Conservation (phyloP, 2,797 vertebrate species). For the Trachurus trachurus region DNA sequence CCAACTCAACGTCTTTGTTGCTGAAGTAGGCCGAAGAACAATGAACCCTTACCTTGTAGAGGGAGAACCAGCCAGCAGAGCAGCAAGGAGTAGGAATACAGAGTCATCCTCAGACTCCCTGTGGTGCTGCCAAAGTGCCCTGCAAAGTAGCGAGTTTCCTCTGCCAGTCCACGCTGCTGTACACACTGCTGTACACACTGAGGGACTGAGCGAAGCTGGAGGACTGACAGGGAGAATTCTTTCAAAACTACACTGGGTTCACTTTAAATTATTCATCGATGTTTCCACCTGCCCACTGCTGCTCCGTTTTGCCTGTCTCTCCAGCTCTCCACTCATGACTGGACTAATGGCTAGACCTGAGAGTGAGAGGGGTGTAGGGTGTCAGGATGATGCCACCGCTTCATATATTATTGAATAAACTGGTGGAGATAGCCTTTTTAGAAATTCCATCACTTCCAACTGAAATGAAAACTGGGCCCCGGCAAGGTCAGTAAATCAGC, state of each 20-base stretch:
- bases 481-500: constrained; percentile 11
- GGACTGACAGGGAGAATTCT: constrained; percentile 53
- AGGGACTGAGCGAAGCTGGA: constrained; percentile 49
- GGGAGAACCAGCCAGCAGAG: constrained; percentile 70
- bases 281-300: constrained; percentile 53
- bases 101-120: constrained; percentile 60
- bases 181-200: constrained; percentile 5
- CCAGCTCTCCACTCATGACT: constrained; percentile 52
- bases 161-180: constrained; percentile 46
- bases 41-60: constrained; percentile 79
- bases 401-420: constrained; percentile 82
- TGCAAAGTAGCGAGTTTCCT: constrained; percentile 29
- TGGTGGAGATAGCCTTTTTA: constrained; percentile 51
- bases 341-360: constrained; percentile 49
- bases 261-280: constrained; percentile 81
- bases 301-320: constrained; percentile 53
- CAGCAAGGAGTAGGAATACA: constrained; percentile 51
- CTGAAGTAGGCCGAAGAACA: constrained; percentile 7
- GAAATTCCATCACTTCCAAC: constrained; percentile 65
- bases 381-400: constrained; percentile 67
- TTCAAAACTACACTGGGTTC: constrained; percentile 59
- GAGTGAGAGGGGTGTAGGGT: constrained; percentile 71
- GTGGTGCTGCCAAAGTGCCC: constrained; percentile 46
- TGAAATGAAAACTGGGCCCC: constrained; percentile 47
- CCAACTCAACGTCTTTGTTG: constrained; percentile 15